phyloP scores from a whole-genome alignment of 2,888 invertebrate genomes.

The Chrysotoxum bicinctum region DNA sequence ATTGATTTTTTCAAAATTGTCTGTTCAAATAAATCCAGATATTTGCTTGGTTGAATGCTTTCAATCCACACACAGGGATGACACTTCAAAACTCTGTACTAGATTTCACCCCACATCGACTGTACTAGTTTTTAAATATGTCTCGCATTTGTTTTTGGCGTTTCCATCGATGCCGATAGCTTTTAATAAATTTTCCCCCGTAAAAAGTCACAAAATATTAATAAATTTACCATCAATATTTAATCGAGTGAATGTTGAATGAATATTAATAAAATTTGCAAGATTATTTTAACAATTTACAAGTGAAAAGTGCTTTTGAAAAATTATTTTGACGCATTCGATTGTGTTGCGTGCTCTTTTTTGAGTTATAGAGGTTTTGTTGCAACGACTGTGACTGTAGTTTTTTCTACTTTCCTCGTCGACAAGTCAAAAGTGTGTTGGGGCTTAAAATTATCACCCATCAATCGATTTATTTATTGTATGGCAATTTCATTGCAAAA shows the following conservation, averaged over 20 bases:
- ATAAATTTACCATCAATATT: slow-evolving; percentile 26
- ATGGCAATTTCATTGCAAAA: slow-evolving; percentile 8
- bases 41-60: slow-evolving; percentile 45
- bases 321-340: slow-evolving; percentile 63
- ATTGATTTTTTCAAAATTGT: not conserved
- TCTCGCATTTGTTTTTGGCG: slow-evolving; percentile 75
- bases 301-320: slow-evolving; percentile 45
- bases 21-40: not conserved
- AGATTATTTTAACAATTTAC: slow-evolving; percentile 1
- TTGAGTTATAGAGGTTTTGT: slow-evolving; percentile 55
- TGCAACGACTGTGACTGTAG: slow-evolving; percentile 67
- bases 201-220: slow-evolving; percentile 26
- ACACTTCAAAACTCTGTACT: slow-evolving; percentile 56
- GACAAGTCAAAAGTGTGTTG: slow-evolving; percentile 43
- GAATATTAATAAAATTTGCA: not conserved
- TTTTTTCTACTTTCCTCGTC: slow-evolving; percentile 14
- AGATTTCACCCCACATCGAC: slow-evolving; percentile 43
- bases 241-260: slow-evolving; percentile 27
- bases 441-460: not conserved
- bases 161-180: slow-evolving; percentile 72
- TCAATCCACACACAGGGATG: slow-evolving; percentile 46
- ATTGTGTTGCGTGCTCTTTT: slow-evolving; percentile 44
- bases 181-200: slow-evolving; percentile 48
- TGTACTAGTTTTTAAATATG: slow-evolving; percentile 74
- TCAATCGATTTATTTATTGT: not conserved